Evolutionary conservation across 1,140 invertebrate species (phyloP).

Genomic region (Tyrophagus putrescentiae): DNA sequence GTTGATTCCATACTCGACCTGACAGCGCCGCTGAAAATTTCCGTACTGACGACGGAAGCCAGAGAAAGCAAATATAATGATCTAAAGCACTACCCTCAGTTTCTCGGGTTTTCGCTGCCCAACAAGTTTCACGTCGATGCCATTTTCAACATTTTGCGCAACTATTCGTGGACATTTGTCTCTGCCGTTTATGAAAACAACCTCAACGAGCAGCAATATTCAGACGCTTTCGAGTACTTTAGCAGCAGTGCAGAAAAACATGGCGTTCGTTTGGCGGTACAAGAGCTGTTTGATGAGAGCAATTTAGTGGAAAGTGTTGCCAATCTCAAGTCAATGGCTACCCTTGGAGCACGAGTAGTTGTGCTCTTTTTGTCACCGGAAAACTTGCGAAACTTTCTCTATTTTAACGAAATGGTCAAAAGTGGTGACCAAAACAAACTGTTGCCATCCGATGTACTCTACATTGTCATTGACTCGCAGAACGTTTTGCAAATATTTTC

Average conservation of each 20-base stretch:
- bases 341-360: slow-evolving; percentile 25
- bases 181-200: slow-evolving; percentile 28
- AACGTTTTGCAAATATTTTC: slow-evolving; percentile 26
- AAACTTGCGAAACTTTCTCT: slow-evolving; percentile 23
- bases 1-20: slow-evolving; percentile 24
- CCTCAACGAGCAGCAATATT: slow-evolving; percentile 24
- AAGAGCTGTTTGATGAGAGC: slow-evolving; percentile 19
- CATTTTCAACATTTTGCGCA: slow-evolving; percentile 26
- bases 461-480: slow-evolving; percentile 26
- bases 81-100: slow-evolving; percentile 27
- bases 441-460: slow-evolving; percentile 27
- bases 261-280: slow-evolving; percentile 22
- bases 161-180: slow-evolving; percentile 29
- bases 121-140: slow-evolving; percentile 27
- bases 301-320: not conserved
- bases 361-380: slow-evolving; percentile 27
- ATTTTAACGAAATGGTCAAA: slow-evolving; percentile 25
- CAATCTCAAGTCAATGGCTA: slow-evolving; percentile 25
- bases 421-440: slow-evolving; percentile 23
- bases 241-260: slow-evolving; percentile 23
- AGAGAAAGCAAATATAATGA: slow-evolving; percentile 26
- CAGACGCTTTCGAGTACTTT: slow-evolving; percentile 28
- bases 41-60: slow-evolving; percentile 28
- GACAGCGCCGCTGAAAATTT: slow-evolving; percentile 27
- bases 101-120: slow-evolving; percentile 29